These are phyloP conservation scores for Orthosia gothica DNA, from an alignment of 2,888 invertebrate genomes.

Conservation along the genomic window DNA sequence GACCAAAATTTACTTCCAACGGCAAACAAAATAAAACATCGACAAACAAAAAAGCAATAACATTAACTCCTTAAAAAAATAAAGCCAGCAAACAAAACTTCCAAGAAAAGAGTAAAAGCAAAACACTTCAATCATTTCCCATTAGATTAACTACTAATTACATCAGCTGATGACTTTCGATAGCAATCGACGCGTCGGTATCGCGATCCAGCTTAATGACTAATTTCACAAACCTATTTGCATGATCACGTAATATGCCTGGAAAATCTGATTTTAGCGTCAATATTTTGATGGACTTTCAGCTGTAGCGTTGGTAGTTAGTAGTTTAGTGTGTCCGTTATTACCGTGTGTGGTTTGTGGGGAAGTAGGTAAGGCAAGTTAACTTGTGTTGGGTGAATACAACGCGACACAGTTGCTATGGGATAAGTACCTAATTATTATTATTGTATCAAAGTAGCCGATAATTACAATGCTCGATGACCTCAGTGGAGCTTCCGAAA, in stretches of 20 bases:
- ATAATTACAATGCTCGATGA: no score
- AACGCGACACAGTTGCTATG: not conserved
- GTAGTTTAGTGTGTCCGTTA: not conserved
- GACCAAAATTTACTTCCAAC: no score
- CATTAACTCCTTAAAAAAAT: no score
- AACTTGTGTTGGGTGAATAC: not conserved
- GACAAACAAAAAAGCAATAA: no score
- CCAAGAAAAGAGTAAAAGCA: slow-evolving; percentile 51
- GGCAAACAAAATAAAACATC: no score
- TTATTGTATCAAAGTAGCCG: not conserved
- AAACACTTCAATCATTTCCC: slow-evolving; percentile 55
- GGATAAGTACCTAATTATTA: not conserved
- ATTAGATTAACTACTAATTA: slow-evolving; percentile 62
- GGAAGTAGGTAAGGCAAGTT: slow-evolving; percentile 29
- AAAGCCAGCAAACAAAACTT: not conserved
- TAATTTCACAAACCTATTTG: slow-evolving; percentile 75
- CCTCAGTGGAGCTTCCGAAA: no score
- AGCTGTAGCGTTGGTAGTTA: slow-evolving; percentile 1
- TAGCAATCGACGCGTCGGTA: slow-evolving; percentile 68
- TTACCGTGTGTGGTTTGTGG: slow-evolving; percentile 6
- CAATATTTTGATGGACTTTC: slow-evolving; percentile 49
- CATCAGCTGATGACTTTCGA: slow-evolving; percentile 60
- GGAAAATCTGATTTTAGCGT: slow-evolving; percentile 54
- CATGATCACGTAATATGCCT: slow-evolving; percentile 75
- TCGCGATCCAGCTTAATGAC: slow-evolving; percentile 75